Conservation (phyloP, 2,888 invertebrate species). For the Hipparchia semele region DNA sequence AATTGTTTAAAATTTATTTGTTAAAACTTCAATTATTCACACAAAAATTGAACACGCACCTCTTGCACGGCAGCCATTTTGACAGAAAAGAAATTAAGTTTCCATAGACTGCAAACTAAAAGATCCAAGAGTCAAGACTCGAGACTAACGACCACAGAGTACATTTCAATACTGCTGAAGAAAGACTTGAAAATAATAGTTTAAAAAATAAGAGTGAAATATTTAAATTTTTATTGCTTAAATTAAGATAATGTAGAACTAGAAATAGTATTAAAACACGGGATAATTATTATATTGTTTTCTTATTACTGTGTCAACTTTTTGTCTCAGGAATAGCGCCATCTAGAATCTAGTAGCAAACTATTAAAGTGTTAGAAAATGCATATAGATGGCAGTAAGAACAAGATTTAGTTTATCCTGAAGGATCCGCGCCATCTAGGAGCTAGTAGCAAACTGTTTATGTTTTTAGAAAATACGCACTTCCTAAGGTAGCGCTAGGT, state of each 20-base stretch:
- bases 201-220: too few species aligned
- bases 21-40: constrained; percentile 40
- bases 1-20: constrained; percentile 24
- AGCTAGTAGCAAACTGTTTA: too few species aligned
- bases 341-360: constrained; percentile 43
- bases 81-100: constrained; percentile 68
- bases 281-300: too few species aligned
- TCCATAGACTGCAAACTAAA: constrained; percentile 41
- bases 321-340: constrained; percentile 7
- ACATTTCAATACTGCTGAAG: too few species aligned
- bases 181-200: too few species aligned
- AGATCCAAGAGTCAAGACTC: not conserved
- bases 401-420: too few species aligned
- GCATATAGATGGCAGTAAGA: constrained; percentile 43
- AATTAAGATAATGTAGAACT: not conserved
- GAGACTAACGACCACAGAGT: too few species aligned
- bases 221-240: too few species aligned
- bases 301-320: not conserved
- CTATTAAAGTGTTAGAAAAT: not conserved
- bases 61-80: constrained; percentile 82
- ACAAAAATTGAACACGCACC: constrained; percentile 58
- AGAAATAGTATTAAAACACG: not conserved
- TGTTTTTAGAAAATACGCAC: too few species aligned
- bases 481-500: too few species aligned
- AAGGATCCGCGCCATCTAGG: too few species aligned